Conservation (phyloP, 1,140 invertebrate genomes). For the Brachionus plicatilis region DNA sequence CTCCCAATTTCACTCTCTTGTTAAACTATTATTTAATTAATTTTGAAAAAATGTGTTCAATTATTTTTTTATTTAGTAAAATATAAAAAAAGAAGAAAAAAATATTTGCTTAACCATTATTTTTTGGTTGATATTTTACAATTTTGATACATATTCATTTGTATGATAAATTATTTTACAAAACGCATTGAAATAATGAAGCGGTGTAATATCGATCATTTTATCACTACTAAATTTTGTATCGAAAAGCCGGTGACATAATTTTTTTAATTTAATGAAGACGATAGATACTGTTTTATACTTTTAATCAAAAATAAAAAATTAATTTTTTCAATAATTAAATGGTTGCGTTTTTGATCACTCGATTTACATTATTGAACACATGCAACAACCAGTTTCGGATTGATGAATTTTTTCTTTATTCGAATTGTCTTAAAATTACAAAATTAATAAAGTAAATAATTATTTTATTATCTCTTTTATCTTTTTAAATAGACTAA, state of each 20-base stretch:
- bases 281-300: not conserved
- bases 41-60: no score
- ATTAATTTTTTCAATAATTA: not conserved
- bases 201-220: not conserved
- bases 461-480: not conserved
- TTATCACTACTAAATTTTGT: not conserved
- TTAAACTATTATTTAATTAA: no score
- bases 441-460: not conserved
- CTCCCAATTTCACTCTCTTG: no score
- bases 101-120: not conserved
- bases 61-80: not conserved
- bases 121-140: not conserved
- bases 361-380: slow-evolving; percentile 29
- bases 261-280: not conserved
- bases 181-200: not conserved
- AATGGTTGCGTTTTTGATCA: not conserved
- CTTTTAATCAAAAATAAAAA: no score
- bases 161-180: not conserved
- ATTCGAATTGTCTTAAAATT: slow-evolving; percentile 28
- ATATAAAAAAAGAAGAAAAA: not conserved
- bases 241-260: not conserved
- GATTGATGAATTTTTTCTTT: slow-evolving; percentile 33
- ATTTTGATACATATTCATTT: not conserved
- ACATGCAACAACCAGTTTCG: slow-evolving; percentile 37
- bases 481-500: not conserved